phyloP scores from a whole-genome alignment of 1,140 invertebrate genomes.

The Rhagoletis zephyria region DNA sequence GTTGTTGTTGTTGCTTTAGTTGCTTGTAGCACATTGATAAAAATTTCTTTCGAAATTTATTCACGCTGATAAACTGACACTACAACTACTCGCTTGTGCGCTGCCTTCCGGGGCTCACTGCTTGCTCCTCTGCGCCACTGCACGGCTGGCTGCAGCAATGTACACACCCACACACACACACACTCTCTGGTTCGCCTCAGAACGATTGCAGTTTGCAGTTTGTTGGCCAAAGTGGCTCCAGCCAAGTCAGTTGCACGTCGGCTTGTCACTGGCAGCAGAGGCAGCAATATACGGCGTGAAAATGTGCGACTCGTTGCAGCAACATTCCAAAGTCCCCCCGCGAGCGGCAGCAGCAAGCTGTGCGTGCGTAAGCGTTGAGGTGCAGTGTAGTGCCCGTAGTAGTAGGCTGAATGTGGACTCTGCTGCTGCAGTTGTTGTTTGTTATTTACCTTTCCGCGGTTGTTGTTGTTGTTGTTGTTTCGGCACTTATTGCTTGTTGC shows the following conservation, averaged over 20 bases:
- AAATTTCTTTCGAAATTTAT: slow-evolving; percentile 66
- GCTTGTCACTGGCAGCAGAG: slow-evolving; percentile 2
- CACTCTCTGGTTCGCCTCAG: background rate
- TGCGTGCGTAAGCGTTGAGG: background rate
- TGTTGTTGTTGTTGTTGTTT: background rate
- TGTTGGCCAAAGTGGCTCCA: background rate
- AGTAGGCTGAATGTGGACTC: background rate
- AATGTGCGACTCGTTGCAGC: slow-evolving; percentile 4
- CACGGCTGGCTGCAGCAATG: background rate
- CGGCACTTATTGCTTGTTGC: background rate
- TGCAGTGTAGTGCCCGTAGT: background rate
- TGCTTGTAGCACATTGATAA: slow-evolving; percentile 69
- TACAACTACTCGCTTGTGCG: background rate
- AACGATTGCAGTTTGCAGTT: background rate
- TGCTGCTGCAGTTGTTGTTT: background rate
- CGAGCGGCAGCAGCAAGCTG: background rate
- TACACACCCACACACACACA: background rate
- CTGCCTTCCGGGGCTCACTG: background rate
- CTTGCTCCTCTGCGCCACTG: background rate
- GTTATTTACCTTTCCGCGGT: background rate
- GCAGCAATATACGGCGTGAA: slow-evolving; percentile 15
- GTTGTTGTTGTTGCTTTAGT: slow-evolving; percentile 48
- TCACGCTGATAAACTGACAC: slow-evolving; percentile 62
- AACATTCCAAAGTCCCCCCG: slow-evolving; percentile 4
- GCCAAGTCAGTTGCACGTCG: background rate